phyloP scores from a whole-genome alignment of 1,140 invertebrate genomes.

The Drosophila bipectinata region DNA sequence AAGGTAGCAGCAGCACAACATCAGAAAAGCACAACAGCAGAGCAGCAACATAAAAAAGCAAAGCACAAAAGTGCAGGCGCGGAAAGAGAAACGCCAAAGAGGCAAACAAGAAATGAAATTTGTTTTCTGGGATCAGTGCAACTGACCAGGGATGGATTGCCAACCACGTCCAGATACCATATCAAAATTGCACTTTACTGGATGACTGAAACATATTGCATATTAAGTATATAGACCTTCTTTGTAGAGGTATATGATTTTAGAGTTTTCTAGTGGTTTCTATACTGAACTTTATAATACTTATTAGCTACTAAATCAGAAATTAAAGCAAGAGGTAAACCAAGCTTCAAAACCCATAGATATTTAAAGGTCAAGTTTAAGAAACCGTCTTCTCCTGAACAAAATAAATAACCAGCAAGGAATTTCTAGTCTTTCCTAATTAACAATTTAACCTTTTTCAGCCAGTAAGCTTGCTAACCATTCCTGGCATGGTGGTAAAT shows the following conservation, averaged over 20 bases:
- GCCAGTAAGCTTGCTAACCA: background rate
- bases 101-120: constrained; percentile 60
- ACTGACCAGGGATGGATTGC: constrained; percentile 28
- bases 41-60: constrained; percentile 17
- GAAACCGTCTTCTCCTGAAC: background rate
- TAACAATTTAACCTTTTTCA: constrained; percentile 8
- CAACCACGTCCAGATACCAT: constrained; percentile 1
- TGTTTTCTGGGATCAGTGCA: constrained; percentile 47
- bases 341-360: too few species aligned
- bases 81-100: constrained; percentile 32
- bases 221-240: too few species aligned
- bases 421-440: constrained; percentile 5
- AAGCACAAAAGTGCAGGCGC: constrained; percentile 30
- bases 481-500: constrained; percentile 2
- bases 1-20: constrained; percentile 48
- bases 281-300: too few species aligned
- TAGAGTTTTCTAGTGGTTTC: too few species aligned
- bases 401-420: constrained; percentile 3
- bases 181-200: background rate
- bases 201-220: background rate
- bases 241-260: too few species aligned
- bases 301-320: too few species aligned
- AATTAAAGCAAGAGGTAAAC: too few species aligned
- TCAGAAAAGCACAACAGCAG: constrained; percentile 3
- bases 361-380: too few species aligned